Conservation (phyloP, 2,797 vertebrate genomes). For the Helarctos malayanus region DNA sequence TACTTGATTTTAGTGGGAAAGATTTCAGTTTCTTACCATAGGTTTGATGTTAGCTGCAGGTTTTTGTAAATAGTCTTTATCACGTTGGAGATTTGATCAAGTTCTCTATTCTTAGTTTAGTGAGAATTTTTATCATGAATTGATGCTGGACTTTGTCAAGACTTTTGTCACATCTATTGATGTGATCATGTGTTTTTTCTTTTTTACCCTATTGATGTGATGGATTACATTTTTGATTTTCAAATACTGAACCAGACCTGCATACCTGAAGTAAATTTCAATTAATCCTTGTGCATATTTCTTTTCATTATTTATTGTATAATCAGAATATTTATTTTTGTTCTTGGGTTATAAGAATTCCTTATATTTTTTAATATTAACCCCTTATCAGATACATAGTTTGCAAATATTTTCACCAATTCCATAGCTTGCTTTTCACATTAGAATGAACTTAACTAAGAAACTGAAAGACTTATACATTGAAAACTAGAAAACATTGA, state of each 20-base stretch:
- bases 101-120: not conserved
- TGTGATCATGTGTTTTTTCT: not conserved
- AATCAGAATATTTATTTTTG: not conserved
- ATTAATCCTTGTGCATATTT: not conserved
- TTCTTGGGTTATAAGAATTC: not conserved
- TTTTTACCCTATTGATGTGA: not conserved
- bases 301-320: not conserved
- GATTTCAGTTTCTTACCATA: not conserved
- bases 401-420: conserved; percentile 28
- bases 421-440: not conserved
- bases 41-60: not conserved
- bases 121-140: not conserved
- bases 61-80: not conserved
- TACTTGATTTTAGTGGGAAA: not conserved
- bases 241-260: not conserved
- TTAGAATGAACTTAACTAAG: conserved; percentile 24
- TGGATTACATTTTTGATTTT: not conserved
- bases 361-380: not conserved
- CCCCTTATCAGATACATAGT: not conserved
- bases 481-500: conserved; percentile 32
- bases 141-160: not conserved
- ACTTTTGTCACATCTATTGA: not conserved
- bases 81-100: not conserved
- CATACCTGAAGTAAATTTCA: not conserved
- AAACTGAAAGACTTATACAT: not conserved